Conservation (phyloP, 2,797 vertebrate genomes). For the Danio jaintianensis region DNA sequence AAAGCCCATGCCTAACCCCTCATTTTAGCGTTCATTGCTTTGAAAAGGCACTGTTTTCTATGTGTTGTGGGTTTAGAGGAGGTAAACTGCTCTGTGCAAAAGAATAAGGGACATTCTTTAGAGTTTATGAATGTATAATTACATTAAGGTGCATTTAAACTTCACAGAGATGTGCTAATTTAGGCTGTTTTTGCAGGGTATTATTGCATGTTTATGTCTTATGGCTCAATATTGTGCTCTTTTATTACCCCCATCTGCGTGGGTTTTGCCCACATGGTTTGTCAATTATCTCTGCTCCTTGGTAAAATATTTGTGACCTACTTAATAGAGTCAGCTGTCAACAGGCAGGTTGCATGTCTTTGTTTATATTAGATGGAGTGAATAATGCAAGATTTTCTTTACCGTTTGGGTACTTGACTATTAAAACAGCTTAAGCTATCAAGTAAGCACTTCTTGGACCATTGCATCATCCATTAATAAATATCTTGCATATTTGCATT, state of each 20-base stretch:
- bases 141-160: neutral
- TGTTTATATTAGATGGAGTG: neutral
- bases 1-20: slow-evolving; percentile 76
- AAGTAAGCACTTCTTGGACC: neutral
- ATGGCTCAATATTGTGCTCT: neutral
- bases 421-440: neutral
- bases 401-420: neutral
- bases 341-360: neutral
- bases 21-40: slow-evolving; percentile 50
- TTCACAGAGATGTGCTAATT: neutral
- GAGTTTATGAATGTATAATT: neutral
- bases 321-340: slow-evolving; percentile 25
- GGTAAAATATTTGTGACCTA: slow-evolving; percentile 30
- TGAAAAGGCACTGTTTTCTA: neutral
- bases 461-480: neutral
- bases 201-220: neutral
- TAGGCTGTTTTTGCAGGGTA: neutral
- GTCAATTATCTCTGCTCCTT: neutral
- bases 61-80: neutral
- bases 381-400: neutral
- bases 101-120: neutral
- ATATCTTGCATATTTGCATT: neutral
- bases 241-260: neutral
- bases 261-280: neutral
- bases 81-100: neutral